Percentiles rank a stretch among this genome's conserved stretches.
Evolutionary conservation across 2,113 vertebrate genomes (phyloP).

Genomic region (Pomatorhinus ruficollis): DNA sequence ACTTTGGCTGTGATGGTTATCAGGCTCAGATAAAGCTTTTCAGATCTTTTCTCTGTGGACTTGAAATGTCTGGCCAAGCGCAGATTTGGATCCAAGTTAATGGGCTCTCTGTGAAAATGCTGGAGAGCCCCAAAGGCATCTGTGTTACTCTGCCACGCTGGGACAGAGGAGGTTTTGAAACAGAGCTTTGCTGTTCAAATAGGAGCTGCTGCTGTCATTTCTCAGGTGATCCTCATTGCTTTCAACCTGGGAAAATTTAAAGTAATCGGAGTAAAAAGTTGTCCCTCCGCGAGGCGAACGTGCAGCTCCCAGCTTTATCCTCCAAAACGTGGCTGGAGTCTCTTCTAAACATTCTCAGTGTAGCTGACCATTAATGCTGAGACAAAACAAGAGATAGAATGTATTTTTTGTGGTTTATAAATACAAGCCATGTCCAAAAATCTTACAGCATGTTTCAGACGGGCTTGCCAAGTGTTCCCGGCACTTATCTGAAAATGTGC

Average conservation of each 20-base stretch:
- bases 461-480: conserved; percentile 21
- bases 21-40: conserved; percentile 39
- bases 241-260: background rate
- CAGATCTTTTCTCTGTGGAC: conserved; percentile 46
- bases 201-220: background rate
- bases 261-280: background rate
- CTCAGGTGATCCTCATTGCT: background rate
- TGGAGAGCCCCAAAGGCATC: conserved; percentile 43
- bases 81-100: conserved; percentile 59
- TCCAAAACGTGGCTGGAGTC: background rate
- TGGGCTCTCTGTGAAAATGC: conserved; percentile 45
- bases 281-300: accelerated
- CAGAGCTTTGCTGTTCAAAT: background rate
- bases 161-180: conserved; percentile 37
- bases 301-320: background rate
- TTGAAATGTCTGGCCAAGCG: conserved; percentile 42
- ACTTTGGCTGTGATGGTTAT: conserved; percentile 18
- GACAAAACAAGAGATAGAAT: conserved; percentile 47
- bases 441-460: conserved; percentile 13
- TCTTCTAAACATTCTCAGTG: background rate
- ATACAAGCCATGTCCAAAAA: background rate
- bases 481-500: conserved; percentile 24
- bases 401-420: conserved; percentile 42
- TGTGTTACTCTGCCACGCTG: background rate
- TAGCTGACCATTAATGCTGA: background rate